Evolutionary conservation across 1,140 invertebrate species (phyloP), one percentile per base, ranked within the genome.

Genomic region (Bombus confusus): DNA sequence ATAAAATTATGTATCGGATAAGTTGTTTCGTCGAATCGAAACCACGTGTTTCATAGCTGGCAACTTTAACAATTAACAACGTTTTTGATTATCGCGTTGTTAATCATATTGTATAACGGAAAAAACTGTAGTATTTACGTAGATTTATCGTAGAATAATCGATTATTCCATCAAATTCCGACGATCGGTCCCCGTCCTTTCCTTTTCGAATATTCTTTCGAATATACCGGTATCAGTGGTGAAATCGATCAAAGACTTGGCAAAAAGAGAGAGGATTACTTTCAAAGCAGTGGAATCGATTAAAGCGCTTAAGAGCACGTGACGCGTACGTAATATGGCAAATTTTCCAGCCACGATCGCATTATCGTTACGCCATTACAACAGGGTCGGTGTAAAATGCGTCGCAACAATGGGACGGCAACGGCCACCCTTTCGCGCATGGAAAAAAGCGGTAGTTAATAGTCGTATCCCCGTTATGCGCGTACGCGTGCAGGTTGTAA

Each of bases 391-490:
- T 34, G 85, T 43, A 57, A 74, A 73, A 62, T 8, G 39, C 52
- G 73, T 59, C 39, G 34, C 73, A 74, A 41, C n/a, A 64, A 69
- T 52, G 75, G 80, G 75, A 64, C 25, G 69, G 2, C 39, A 28
- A 69, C 41, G 78, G 79, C 84, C 39, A 66, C 77, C 85, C 59
- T 74, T 74, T 82, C 39, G 39, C 72, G 74, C 80, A 64, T 25
- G 47, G 66, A 69, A 66, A 87, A 88, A 91, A 84, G 81, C 86
- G 91, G 91, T 91, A 86, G 90, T 91, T 91, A 91, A 91, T 80
- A 66, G 88, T 83, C 71, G 86, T 89, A 83, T 85, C 62, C 80
- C 57, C 80, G 81, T 87, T 88, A 86, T 82, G 77, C 79, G 52
- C 22, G 80, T 43, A 78, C 39, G 80, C 10, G 52, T 43, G 8